A percentile compares a stretch with the other conserved stretches of the same genome.
These are phyloP conservation scores for Alloplasta piceator DNA, from an alignment of 2,888 invertebrate genomes.

Conservation along the genomic window DNA sequence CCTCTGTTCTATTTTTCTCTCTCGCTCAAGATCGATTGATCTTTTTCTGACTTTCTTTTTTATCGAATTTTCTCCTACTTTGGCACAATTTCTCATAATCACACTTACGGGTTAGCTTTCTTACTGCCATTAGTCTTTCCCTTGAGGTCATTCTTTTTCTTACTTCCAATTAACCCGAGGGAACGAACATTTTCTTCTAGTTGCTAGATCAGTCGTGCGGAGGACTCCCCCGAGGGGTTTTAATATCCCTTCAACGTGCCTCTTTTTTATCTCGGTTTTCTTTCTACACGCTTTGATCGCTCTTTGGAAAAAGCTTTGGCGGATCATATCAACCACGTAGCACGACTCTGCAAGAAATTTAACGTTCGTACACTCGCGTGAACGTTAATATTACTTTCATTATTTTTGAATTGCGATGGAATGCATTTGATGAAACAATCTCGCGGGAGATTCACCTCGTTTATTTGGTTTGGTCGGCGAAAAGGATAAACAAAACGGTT, in stretches of 20 bases:
- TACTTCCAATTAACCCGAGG: conserved; percentile 47
- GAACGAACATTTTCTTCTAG: conserved; percentile 36
- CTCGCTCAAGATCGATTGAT: not conserved
- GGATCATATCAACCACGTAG: not conserved
- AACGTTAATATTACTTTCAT: not conserved
- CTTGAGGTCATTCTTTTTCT: conserved; percentile 42
- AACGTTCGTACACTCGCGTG: not conserved
- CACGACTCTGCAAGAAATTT: not conserved
- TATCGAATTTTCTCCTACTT: not conserved
- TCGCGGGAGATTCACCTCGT: not conserved
- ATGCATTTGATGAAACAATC: not conserved
- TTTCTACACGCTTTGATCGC: not conserved
- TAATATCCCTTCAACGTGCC: conserved; percentile 33
- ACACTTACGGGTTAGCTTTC: conserved; percentile 18
- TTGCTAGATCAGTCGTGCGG: conserved; percentile 9
- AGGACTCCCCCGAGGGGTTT: conserved; percentile 38
- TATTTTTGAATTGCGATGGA: not conserved
- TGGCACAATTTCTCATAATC: conserved; percentile 39
- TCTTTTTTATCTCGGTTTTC: not conserved
- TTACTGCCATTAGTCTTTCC: conserved; percentile 37
- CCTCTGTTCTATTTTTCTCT: not conserved
- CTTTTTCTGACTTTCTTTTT: not conserved
- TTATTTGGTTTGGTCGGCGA: not conserved
- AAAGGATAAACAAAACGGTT: not conserved
- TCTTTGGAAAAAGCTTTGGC: not conserved